A percentile compares a stretch with the other conserved stretches of the same genome.
Conservation (phyloP, 2,113 vertebrate species). For the Orthochromis malagaraziensis region DNA sequence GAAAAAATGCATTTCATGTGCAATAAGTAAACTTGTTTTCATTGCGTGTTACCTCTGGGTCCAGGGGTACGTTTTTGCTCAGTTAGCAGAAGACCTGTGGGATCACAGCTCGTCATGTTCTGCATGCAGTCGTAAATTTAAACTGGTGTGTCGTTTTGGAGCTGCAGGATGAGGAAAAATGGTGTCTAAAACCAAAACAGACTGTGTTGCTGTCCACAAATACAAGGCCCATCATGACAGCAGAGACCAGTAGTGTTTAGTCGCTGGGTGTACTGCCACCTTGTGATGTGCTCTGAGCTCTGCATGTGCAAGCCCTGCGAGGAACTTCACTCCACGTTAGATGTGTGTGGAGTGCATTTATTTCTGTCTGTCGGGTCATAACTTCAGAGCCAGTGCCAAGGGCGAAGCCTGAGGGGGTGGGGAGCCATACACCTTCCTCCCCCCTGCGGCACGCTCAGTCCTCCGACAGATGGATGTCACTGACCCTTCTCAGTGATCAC, state of each 20-base stretch:
- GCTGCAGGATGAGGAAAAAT: not conserved
- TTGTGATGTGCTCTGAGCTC: slow-evolving; percentile 46
- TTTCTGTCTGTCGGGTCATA: not conserved
- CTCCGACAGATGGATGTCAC: slow-evolving; percentile 19
- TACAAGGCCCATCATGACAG: not conserved
- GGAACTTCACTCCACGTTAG: not conserved
- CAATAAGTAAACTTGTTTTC: not conserved
- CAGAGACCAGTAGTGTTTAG: not conserved
- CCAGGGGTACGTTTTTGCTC: not conserved
- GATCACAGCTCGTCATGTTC: not conserved
- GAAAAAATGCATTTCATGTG: not conserved
- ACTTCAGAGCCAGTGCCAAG: not conserved
- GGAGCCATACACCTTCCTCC: not conserved
- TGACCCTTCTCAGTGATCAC: slow-evolving; percentile 29
- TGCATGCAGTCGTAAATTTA: not conserved
- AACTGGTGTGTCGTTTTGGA: not conserved
- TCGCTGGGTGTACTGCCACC: slow-evolving; percentile 59
- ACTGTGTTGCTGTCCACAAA: not conserved
- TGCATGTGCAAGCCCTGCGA: slow-evolving; percentile 6
- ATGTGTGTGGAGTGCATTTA: not conserved
- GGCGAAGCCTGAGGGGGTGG: not conserved
- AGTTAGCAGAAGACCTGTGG: not conserved
- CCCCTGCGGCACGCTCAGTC: not conserved
- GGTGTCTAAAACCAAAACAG: not conserved
- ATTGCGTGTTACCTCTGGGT: not conserved